A percentile compares a stretch with the other conserved stretches of the same genome.
Conservation (phyloP, 2,888 invertebrate genomes). For the Melolontha melolontha region DNA sequence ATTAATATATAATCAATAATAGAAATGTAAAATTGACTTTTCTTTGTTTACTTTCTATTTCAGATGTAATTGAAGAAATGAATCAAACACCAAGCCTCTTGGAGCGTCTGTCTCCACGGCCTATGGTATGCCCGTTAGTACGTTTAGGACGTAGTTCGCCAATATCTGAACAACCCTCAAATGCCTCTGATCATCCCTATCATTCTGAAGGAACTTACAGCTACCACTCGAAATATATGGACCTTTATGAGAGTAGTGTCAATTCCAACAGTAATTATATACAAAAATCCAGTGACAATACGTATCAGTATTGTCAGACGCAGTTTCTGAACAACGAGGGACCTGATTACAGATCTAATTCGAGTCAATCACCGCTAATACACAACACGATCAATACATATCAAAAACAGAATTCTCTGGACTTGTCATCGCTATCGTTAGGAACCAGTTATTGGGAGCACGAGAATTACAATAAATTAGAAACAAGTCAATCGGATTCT, state of each 20-base stretch:
- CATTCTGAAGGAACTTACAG: constrained; percentile 54
- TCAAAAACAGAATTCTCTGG: constrained; percentile 59
- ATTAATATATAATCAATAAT: no score
- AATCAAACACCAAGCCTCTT: constrained; percentile 58
- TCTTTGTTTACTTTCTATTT: constrained; percentile 20
- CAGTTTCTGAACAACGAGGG: constrained; percentile 48
- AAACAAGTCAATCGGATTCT: constrained; percentile 52
- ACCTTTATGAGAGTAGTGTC: constrained; percentile 50
- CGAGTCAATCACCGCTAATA: constrained; percentile 28
- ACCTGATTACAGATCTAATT: constrained; percentile 48
- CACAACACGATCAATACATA: constrained; percentile 48
- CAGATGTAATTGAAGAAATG: constrained; percentile 53
- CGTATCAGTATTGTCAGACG: constrained; percentile 38
- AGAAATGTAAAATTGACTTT: no score
- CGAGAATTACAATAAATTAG: constrained; percentile 57
- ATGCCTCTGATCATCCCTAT: constrained; percentile 51
- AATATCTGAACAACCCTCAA: constrained; percentile 51
- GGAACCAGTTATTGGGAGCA: constrained; percentile 63
- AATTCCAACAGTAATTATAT: constrained; percentile 53
- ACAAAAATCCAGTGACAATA: constrained; percentile 52
- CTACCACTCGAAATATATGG: constrained; percentile 53
- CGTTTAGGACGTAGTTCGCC: constrained; percentile 69
- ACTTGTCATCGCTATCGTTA: constrained; percentile 62
- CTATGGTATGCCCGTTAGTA: constrained; percentile 72
- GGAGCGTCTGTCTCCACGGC: constrained; percentile 64